Conservation (phyloP, 2,113 vertebrate genomes). For the Pangasianodon gigas region DNA sequence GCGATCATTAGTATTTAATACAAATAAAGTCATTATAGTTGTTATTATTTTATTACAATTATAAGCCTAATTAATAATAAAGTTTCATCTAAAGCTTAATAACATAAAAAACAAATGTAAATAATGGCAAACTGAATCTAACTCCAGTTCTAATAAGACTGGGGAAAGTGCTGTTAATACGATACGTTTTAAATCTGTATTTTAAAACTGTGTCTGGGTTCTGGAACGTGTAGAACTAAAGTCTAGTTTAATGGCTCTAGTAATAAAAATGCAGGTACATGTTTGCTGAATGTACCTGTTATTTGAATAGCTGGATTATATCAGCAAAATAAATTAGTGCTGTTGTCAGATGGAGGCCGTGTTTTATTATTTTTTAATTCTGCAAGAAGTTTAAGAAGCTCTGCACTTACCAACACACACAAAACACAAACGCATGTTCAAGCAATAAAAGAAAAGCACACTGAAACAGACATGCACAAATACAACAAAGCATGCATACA, state of each 20-base stretch:
- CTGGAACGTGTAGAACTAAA: not conserved
- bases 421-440: not conserved
- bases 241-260: not conserved
- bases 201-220: not conserved
- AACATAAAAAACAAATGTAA: not conserved
- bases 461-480: not conserved
- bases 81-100: not conserved
- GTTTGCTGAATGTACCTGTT: not conserved
- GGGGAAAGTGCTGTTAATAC: not conserved
- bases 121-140: not conserved
- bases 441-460: not conserved
- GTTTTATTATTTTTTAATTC: not conserved
- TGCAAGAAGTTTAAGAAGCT: not conserved
- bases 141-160: not conserved
- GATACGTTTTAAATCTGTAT: not conserved
- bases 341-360: not conserved
- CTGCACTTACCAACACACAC: not conserved
- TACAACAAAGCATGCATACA: not conserved
- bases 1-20: too few species aligned
- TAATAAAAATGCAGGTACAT: not conserved
- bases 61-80: not conserved
- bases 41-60: not conserved
- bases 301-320: conserved; percentile 1
- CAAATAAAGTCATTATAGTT: not conserved
- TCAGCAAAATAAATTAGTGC: not conserved